A percentile compares a stretch with the other conserved stretches of the same genome.
phyloP scores from a whole-genome alignment of 2,888 invertebrate genomes.

The Cataglyphis cursor region DNA sequence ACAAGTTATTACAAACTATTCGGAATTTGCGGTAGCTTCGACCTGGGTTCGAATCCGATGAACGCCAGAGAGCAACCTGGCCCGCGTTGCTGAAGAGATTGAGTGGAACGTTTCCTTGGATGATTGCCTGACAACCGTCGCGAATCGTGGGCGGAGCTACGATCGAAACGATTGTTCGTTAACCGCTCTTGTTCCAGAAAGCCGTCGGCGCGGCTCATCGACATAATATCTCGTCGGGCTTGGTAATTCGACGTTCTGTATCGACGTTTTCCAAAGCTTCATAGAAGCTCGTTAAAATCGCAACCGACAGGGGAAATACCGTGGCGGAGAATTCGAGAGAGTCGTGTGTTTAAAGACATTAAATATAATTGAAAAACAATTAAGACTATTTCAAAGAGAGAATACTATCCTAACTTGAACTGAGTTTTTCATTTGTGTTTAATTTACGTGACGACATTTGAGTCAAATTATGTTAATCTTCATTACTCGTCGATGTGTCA shows the following conservation, averaged over 20 bases:
- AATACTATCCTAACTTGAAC: not conserved
- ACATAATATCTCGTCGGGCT: slow-evolving; percentile 35
- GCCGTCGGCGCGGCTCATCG: slow-evolving; percentile 54
- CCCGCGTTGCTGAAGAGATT: slow-evolving; percentile 54
- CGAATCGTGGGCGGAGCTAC: slow-evolving; percentile 79
- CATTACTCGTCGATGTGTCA: slow-evolving; percentile 42
- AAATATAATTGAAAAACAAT: not conserved
- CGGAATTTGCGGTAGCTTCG: slow-evolving; percentile 3
- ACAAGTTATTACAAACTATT: not conserved
- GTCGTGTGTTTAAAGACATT: not conserved
- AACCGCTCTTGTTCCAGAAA: slow-evolving; percentile 57
- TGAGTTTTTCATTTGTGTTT: not conserved
- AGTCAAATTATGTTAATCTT: not conserved
- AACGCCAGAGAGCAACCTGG: slow-evolving; percentile 58
- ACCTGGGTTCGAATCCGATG: not conserved
- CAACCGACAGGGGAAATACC: not conserved
- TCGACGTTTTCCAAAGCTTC: slow-evolving; percentile 25
- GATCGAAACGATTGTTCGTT: slow-evolving; percentile 66
- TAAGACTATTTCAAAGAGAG: not conserved
- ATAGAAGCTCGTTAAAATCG: not conserved
- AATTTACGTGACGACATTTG: not conserved
- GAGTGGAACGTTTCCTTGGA: slow-evolving; percentile 57
- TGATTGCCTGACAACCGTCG: slow-evolving; percentile 82
- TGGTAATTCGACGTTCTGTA: slow-evolving; percentile 5
- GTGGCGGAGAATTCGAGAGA: not conserved